A percentile compares a stretch with the other conserved stretches of the same genome.
Evolutionary conservation across 2,797 vertebrate species (phyloP).

Genomic region (Lemur catta): DNA sequence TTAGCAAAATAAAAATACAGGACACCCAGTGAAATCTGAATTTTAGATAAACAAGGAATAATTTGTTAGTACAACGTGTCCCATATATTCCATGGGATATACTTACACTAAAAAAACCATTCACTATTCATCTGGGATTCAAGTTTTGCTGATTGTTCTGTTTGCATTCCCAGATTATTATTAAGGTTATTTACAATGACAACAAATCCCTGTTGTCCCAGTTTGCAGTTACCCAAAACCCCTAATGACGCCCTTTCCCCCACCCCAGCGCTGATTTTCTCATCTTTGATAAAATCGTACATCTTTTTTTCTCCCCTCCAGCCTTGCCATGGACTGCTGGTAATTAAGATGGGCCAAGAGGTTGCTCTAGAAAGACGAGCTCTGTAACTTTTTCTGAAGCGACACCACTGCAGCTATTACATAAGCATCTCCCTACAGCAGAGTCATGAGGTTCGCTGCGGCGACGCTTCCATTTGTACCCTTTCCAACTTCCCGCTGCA

Average conservation of each 20-base stretch:
- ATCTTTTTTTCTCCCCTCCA: not conserved
- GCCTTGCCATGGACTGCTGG: not conserved
- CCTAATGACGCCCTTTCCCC: not conserved
- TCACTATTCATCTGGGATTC: not conserved
- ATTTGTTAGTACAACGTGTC: not conserved
- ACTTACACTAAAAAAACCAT: not conserved
- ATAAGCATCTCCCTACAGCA: slow-evolving; percentile 75
- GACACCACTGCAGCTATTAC: slow-evolving; percentile 73
- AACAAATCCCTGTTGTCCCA: not conserved
- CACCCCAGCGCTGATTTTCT: not conserved
- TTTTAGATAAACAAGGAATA: not conserved
- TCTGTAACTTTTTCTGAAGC: slow-evolving; percentile 14
- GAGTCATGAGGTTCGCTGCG: slow-evolving; percentile 29
- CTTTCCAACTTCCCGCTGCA: slow-evolving; percentile 42
- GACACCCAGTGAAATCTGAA: rapidly evolving
- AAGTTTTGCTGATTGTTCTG: not conserved
- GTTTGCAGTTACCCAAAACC: not conserved
- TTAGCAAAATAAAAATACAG: not conserved
- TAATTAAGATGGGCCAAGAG: slow-evolving; percentile 37
- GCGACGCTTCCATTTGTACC: slow-evolving; percentile 38
- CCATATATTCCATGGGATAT: not conserved
- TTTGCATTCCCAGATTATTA: not conserved
- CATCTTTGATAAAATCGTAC: slow-evolving; percentile 31
- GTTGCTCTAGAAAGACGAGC: not conserved
- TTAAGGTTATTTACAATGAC: not conserved